These are phyloP conservation scores for Julus scanicus DNA, from an alignment of 2,888 invertebrate species.

Conservation along the genomic window DNA sequence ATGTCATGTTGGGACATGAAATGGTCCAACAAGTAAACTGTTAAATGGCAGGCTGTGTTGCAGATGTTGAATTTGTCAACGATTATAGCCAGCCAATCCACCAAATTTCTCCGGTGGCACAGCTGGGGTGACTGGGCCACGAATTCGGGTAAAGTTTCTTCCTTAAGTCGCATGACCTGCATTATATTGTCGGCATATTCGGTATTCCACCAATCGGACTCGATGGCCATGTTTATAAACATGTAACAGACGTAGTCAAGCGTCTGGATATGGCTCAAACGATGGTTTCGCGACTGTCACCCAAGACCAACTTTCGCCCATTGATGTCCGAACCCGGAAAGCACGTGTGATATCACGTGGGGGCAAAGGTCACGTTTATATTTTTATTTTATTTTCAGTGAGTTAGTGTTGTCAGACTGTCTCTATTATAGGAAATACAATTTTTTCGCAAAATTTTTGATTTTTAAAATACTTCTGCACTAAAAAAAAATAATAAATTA, in stretches of 20 bases:
- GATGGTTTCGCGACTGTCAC: not conserved
- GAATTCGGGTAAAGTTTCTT: slow-evolving; percentile 21
- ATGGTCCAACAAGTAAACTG: slow-evolving; percentile 48
- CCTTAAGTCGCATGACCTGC: not conserved
- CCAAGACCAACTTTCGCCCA: not conserved
- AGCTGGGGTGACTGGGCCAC: slow-evolving; percentile 45
- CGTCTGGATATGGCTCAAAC: not conserved
- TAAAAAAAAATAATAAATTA: not conserved
- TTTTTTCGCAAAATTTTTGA: too few relatives aligned
- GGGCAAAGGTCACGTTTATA: not conserved
- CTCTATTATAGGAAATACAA: not conserved
- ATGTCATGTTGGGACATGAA: slow-evolving; percentile 46
- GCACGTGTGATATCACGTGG: not conserved
- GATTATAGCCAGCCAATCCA: slow-evolving; percentile 44
- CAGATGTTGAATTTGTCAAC: slow-evolving; percentile 49
- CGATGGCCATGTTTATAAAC: not conserved
- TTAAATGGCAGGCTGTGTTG: slow-evolving; percentile 39
- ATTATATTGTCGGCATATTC: slow-evolving; percentile 34
- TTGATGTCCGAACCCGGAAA: not conserved
- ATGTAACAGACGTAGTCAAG: not conserved
- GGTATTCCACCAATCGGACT: slow-evolving; percentile 7
- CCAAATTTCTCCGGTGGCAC: not conserved
- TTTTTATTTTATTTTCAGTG: not conserved
- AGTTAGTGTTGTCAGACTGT: not conserved
- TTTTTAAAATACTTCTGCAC: not conserved